Evolutionary conservation across 2,797 vertebrate species (phyloP).

Genomic region (Morus bassanus): DNA sequence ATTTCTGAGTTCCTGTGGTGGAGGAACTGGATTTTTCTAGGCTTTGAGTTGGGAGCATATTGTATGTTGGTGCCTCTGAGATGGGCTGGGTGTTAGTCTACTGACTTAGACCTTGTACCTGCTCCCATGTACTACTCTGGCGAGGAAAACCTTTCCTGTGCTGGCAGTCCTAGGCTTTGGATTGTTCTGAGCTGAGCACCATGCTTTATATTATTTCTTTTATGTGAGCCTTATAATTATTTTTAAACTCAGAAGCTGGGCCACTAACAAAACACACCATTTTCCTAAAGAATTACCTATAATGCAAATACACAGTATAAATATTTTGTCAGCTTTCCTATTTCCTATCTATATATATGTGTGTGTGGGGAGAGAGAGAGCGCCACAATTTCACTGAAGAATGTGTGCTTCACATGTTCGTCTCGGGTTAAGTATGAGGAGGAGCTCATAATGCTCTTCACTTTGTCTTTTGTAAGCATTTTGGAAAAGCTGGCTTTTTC

Average conservation of each 20-base stretch:
- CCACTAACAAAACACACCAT: background rate
- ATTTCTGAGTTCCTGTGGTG: background rate
- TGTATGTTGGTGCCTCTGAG: background rate
- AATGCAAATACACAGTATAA: background rate
- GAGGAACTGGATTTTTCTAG: background rate
- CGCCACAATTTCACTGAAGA: background rate
- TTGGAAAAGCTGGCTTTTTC: background rate
- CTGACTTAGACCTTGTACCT: background rate
- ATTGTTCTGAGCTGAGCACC: background rate
- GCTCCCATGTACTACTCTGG: background rate
- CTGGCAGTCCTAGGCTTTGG: background rate
- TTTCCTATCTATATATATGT: background rate
- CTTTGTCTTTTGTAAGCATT: background rate
- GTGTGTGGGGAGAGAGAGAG: background rate
- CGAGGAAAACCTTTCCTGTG: background rate
- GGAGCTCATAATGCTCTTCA: background rate
- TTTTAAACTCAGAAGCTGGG: background rate
- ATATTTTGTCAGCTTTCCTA: background rate
- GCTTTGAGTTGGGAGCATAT: background rate
- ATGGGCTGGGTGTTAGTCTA: too few species aligned
- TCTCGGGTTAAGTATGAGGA: background rate
- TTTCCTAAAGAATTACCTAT: background rate
- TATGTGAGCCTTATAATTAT: background rate
- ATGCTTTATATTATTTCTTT: background rate
- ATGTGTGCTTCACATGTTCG: accelerated